Conservation (phyloP, 1,140 invertebrate species). For the Temnothorax longispinosus region DNA sequence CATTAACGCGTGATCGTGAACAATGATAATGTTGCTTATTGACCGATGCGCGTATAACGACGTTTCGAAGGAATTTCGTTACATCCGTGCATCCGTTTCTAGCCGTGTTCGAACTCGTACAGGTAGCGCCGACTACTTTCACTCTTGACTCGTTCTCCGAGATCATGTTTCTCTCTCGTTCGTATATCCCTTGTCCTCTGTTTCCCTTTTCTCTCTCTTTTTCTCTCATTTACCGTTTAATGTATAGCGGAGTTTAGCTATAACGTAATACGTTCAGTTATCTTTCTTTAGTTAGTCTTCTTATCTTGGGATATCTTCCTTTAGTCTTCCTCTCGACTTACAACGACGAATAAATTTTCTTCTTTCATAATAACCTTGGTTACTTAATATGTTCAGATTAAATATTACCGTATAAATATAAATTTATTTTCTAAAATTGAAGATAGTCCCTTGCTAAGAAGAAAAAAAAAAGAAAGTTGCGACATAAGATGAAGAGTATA, state of each 20-base stretch:
- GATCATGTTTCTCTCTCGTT: slow-evolving; percentile 64
- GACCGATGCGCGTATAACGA: background rate
- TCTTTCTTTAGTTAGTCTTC: background rate
- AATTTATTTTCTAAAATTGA: background rate
- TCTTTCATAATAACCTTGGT: background rate
- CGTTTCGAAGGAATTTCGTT: slow-evolving; percentile 61
- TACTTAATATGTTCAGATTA: background rate
- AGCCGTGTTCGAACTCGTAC: slow-evolving; percentile 65
- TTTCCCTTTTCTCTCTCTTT: slow-evolving; percentile 47
- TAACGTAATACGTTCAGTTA: background rate
- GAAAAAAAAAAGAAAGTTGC: background rate
- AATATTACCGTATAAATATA: background rate
- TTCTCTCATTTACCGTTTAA: background rate
- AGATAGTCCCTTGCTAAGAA: background rate
- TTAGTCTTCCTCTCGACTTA: background rate
- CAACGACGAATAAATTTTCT: background rate
- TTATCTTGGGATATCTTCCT: background rate
- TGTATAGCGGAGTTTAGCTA: background rate
- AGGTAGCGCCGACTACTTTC: slow-evolving; percentile 79
- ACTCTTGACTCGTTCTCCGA: slow-evolving; percentile 74
- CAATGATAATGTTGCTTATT: background rate
- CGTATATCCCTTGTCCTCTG: background rate
- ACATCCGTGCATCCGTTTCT: slow-evolving; percentile 61
- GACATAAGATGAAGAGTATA: background rate
- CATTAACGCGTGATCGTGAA: background rate